A percentile compares a stretch with the other conserved stretches of the same genome.
phyloP scores from a whole-genome alignment of 2,113 vertebrate genomes.

The Myotis yumanensis region DNA sequence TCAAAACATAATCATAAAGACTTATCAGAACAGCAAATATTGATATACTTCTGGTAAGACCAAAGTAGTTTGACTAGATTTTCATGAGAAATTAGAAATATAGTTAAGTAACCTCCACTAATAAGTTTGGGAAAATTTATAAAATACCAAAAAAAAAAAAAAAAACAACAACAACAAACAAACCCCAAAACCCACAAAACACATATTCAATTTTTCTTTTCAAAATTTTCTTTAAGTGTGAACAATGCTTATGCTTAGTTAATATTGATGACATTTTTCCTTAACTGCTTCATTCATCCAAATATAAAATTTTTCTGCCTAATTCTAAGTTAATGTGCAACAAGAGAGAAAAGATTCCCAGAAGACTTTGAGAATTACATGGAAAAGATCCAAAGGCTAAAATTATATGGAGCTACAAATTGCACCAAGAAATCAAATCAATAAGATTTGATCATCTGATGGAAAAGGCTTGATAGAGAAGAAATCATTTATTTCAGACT shows the following conservation, averaged over 20 bases:
- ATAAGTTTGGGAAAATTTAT: background rate
- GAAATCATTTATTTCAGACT: background rate
- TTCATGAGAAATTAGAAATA: constrained; percentile 1
- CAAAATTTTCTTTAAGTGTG: background rate
- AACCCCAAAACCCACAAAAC: background rate
- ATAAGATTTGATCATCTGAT: background rate
- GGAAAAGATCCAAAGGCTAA: constrained; percentile 28
- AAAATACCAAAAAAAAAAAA: background rate
- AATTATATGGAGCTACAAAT: background rate
- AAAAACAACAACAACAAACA: too few relatives aligned
- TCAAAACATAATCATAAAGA: background rate
- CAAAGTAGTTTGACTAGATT: constrained; percentile 16
- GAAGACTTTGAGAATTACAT: constrained; percentile 44
- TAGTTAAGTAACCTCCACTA: background rate
- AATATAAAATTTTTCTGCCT: constrained; percentile 11
- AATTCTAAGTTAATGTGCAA: background rate
- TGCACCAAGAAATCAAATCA: constrained; percentile 47
- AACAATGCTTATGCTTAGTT: background rate
- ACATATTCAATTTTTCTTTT: background rate
- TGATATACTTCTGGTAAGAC: background rate
- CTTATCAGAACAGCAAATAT: background rate
- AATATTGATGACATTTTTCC: background rate
- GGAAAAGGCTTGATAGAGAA: background rate
- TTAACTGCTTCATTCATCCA: background rate
- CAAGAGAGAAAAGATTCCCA: background rate